Evolutionary conservation across 2,888 invertebrate species (phyloP).

Genomic region (Panzeria rudis): DNA sequence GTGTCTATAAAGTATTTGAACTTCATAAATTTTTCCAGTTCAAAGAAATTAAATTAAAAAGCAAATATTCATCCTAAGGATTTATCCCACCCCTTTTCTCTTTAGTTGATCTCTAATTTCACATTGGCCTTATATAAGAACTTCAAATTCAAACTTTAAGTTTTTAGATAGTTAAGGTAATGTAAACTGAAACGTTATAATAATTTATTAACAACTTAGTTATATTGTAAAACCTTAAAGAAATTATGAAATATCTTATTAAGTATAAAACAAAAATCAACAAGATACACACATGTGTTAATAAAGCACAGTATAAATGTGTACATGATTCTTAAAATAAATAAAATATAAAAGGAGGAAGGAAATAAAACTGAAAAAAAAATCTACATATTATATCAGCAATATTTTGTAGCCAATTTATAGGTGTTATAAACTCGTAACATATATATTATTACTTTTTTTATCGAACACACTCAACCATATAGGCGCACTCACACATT

Average conservation of each 20-base stretch:
- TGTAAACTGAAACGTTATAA: background rate
- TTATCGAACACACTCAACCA: background rate
- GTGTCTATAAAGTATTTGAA: no score
- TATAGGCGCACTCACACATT: background rate
- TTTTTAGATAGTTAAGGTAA: background rate
- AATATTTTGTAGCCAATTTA: conserved; percentile 31
- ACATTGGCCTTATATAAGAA: background rate
- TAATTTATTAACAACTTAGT: conserved; percentile 5
- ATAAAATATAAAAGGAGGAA: background rate
- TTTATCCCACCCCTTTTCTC: no score
- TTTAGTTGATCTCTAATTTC: background rate
- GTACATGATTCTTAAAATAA: conserved; percentile 37
- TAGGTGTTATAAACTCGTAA: conserved; percentile 39
- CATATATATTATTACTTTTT: conserved; percentile 13
- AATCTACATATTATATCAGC: conserved; percentile 59
- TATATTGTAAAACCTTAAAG: background rate
- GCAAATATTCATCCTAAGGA: no score
- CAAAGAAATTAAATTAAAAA: no score
- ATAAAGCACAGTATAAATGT: background rate
- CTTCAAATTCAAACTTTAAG: no score
- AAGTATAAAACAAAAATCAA: conserved; percentile 20
- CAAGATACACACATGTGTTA: conserved; percentile 33
- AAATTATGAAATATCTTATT: conserved; percentile 55
- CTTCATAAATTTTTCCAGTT: no score
- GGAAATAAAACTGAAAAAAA: conserved; percentile 23